Conservation (phyloP, 2,888 invertebrate genomes). For the Machimus atricapillus region DNA sequence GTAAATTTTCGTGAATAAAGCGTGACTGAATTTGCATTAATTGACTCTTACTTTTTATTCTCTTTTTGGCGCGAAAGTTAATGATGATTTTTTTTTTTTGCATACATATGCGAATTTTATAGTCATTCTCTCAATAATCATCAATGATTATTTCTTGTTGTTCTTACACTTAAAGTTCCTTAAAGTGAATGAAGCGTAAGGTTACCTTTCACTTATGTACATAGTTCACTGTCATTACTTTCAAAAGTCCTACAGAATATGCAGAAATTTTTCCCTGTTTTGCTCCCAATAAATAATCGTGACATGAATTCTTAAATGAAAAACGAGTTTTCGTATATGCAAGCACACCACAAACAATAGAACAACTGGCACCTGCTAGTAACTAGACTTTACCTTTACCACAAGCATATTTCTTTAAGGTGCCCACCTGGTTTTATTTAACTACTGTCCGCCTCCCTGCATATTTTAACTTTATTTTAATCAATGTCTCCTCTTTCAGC, state of each 20-base stretch:
- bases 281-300: not conserved
- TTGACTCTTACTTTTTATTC: not conserved
- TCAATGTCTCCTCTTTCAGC: not conserved
- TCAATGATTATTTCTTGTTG: not conserved
- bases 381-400: not conserved
- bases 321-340: not conserved
- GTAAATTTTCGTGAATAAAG: not conserved
- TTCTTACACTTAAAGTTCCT: not conserved
- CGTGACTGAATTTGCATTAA: not conserved
- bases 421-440: not conserved
- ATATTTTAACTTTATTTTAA: not conserved
- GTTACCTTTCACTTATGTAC: not conserved
- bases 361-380: not conserved
- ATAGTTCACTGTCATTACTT: not conserved
- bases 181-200: not conserved
- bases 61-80: not conserved
- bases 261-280: not conserved
- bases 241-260: not conserved
- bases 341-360: not conserved
- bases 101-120: not conserved
- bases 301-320: not conserved
- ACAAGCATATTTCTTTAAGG: not conserved
- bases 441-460: not conserved
- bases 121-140: not conserved
- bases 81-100: not conserved